These are phyloP conservation scores for Anoplopoma fimbria DNA, from an alignment of 2,113 vertebrate species.

Conservation along the genomic window DNA sequence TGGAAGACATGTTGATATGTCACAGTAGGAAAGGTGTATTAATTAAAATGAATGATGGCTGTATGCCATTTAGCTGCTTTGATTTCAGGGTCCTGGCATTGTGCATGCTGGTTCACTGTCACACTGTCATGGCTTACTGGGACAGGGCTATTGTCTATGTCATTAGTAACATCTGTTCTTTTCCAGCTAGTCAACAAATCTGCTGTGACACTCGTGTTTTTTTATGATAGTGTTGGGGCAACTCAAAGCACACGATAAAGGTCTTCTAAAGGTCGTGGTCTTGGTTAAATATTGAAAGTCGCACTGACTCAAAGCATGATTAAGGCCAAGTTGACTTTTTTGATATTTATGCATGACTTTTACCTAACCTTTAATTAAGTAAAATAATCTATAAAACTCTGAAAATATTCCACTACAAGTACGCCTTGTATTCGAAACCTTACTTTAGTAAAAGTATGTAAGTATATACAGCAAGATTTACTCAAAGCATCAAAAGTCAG, in stretches of 20 bases:
- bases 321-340: not conserved
- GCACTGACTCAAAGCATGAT: not conserved
- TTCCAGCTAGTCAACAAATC: not conserved
- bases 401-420: not conserved
- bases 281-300: constrained; percentile 2
- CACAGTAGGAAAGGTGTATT: not conserved
- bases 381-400: not conserved
- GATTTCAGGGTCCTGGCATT: constrained; percentile 21
- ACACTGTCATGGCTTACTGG: constrained; percentile 6
- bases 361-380: not conserved
- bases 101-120: not conserved
- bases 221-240: not conserved
- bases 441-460: not conserved
- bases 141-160: not conserved
- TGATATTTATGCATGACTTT: not conserved
- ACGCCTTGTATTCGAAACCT: not conserved
- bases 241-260: not conserved
- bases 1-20: not conserved
- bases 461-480: not conserved
- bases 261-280: not conserved
- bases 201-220: not conserved
- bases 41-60: constrained; percentile 14
- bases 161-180: constrained; percentile 8
- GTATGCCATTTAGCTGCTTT: constrained; percentile 9
- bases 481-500: too few species aligned